These are phyloP conservation scores for Australoheros facetus DNA, from an alignment of 2,797 vertebrate genomes.

Conservation along the genomic window DNA sequence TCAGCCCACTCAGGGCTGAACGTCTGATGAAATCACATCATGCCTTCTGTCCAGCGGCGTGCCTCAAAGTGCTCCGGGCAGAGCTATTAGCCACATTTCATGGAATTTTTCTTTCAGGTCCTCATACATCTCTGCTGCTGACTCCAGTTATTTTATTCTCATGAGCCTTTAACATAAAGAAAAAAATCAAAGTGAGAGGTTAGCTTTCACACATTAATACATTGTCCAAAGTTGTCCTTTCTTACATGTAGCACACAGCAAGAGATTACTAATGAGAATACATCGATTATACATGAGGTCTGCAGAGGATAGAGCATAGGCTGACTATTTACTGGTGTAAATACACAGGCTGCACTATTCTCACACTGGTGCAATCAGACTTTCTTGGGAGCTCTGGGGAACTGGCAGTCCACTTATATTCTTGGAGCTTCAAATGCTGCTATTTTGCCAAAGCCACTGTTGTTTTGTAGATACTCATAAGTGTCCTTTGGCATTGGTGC, in stretches of 20 bases:
- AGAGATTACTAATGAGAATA: background rate
- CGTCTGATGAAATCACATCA: slow-evolving; percentile 44
- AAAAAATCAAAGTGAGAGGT: background rate
- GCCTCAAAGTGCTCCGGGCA: slow-evolving; percentile 19
- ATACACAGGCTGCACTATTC: background rate
- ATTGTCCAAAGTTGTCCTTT: background rate
- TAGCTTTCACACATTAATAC: background rate
- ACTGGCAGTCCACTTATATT: background rate
- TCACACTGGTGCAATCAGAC: background rate
- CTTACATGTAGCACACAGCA: background rate
- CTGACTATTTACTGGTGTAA: background rate
- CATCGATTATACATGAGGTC: background rate
- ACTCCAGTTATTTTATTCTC: background rate
- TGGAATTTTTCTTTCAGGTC: slow-evolving; percentile 20
- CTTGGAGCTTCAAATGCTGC: background rate
- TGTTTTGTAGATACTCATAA: no score
- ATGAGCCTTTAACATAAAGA: background rate
- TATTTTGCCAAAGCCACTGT: background rate
- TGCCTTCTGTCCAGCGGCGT: slow-evolving; percentile 35
- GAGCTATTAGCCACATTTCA: slow-evolving; percentile 38
- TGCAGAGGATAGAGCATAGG: background rate
- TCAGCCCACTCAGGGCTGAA: slow-evolving; percentile 25
- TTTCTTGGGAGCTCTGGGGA: background rate
- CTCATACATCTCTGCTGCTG: background rate
- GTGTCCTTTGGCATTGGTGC: background rate